Evolutionary conservation across 2,888 invertebrate genomes (phyloP).

Genomic region (Fragum fragum): DNA sequence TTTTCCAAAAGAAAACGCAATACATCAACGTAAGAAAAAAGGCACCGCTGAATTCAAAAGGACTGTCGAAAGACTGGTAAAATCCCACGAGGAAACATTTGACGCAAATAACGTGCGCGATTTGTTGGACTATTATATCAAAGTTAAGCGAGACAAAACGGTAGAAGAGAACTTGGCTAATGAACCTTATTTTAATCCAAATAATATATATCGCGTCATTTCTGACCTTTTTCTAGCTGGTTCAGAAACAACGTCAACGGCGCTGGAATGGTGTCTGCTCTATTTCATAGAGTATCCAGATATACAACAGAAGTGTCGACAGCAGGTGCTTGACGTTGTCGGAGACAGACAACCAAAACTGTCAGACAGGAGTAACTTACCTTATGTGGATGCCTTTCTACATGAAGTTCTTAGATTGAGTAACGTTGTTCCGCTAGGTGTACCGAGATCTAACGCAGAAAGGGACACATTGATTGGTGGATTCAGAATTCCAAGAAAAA

Average conservation of each 20-base stretch:
- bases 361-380: constrained; percentile 11
- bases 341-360: constrained; percentile 14
- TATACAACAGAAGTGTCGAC: constrained; percentile 65
- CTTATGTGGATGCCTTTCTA: constrained; percentile 22
- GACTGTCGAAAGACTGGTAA: constrained; percentile 34
- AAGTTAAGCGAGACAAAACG: constrained; percentile 20
- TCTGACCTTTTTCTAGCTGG: constrained; percentile 74
- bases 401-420: constrained; percentile 10
- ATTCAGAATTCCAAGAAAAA: constrained; percentile 22
- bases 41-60: too few relatives aligned
- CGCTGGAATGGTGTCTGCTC: constrained; percentile 71
- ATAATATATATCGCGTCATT: constrained; percentile 58
- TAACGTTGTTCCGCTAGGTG: constrained; percentile 12
- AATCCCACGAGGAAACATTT: constrained; percentile 69
- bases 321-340: neutral
- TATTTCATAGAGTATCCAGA: constrained; percentile 71
- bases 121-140: constrained; percentile 74
- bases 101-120: constrained; percentile 71
- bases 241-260: constrained; percentile 73
- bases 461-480: constrained; percentile 3
- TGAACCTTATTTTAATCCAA: constrained; percentile 13
- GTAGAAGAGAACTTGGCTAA: neutral
- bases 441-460: constrained; percentile 3
- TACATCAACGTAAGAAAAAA: neutral
- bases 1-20: constrained; percentile 12